Base-by-base conservation (phyloP, 2,797 vertebrate species). In the Bradypodion ventrale region DNA sequence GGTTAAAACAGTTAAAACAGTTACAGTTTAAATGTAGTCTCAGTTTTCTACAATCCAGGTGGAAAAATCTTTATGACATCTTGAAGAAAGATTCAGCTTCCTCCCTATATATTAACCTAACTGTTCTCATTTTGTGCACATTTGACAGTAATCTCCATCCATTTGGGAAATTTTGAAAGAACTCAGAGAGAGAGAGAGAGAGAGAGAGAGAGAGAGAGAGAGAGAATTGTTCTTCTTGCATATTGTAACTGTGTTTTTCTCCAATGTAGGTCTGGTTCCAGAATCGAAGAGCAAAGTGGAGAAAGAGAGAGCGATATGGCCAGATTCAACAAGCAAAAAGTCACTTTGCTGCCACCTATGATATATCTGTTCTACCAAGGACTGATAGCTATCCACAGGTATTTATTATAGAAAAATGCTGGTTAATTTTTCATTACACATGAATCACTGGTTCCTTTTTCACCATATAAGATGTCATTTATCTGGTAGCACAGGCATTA, bases 231-330 rank as follows among this genome's bases (percentile, higher is more conserved):
- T 66, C 32, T 13, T 4, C 52, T 46, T 65, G 10, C 5, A 49
- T 89, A 40, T n/a, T 72, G n/a, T 84, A 59, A 91, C 13, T 84
- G 7, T 90, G 83, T 87, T 16, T 44, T 90, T 89, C 62, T 89
- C n/a, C 75, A 2, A 78, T 83, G 0, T 80, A 99, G 98, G 98
- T 99, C 84, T 99, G 98, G 98, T 99, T 99, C 94, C 98, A 99
- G 95, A 99, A 99, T 96, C 95, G 98, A 95, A 98, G 98, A 95
- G 98, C 98, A 2, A 99, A 99, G 89, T 99, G 98, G 98, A 97
- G 98, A 93, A 99, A 99, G 91, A 95, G 98, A 84, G 98, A 99
- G 91, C 97, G 98, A 2, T 99, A 99, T 84, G 98, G 98, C n/a
- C 98, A 99, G 94, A 98, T 99, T 89, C 98, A 99, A 84, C 98